Base-by-base conservation (phyloP, 2,113 vertebrate species). In the Vombatus ursinus region DNA sequence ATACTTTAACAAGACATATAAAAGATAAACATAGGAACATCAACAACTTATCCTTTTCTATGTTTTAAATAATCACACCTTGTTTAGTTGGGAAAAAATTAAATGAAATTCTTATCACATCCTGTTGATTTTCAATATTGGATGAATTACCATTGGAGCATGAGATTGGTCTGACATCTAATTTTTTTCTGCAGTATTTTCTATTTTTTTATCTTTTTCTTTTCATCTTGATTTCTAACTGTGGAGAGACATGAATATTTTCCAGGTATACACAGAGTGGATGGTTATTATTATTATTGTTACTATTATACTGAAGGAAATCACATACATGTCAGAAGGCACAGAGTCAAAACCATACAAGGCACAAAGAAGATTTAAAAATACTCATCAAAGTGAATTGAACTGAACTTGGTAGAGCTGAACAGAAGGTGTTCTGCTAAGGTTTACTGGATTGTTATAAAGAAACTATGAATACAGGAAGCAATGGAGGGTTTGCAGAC, bases 61-160 rank as follows among this genome's bases (percentile, higher is more conserved):
- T 24, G 24, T 24, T 95, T 84, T 44, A 84, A 93, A 54, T 92
- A 94, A 53, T 90, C 12, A 52, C 68, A 92, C 23, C 49, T 94
- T 94, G 26, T 95, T 25, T 68, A 96, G 94, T 5, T 90, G n/a
- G 44, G 92, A 52, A 68, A 93, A 89, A 90, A 94, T 92, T 95
- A 94, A 94, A 90, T 95, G 8, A 54, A 89, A 92, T 68, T 44
- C 3, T 11, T 28, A 50, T 12, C 16, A n/a, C 5, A 14, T 84
- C 50, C 25, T 52, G 0, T 61, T 77, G 11, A 89, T 95, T 53
- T 23, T 89, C 28, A 31, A 54, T 8, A 23, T 52, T 84, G 3
- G 3, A 52, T 92, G 68, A 92, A 31, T 91, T 90, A 84, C 57
- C 90, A 90, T 96, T 94, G 12, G 28, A 90, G 90, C n/a, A 3